phyloP scores from a whole-genome alignment of 2,888 invertebrate species.

The Plusia festucae region DNA sequence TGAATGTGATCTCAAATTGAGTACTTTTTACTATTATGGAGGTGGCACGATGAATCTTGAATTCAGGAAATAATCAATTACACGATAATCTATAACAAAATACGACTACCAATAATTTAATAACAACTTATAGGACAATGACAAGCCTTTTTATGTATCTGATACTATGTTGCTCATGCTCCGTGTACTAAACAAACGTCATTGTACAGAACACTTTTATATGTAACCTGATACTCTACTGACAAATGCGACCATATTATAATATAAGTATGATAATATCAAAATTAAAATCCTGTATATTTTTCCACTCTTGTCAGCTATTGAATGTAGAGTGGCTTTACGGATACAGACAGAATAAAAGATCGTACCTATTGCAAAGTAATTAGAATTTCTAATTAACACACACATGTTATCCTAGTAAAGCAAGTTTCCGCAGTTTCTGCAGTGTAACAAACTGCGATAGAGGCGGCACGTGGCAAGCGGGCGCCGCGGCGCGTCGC shows the following conservation, averaged over 20 bases:
- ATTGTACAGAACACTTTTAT: neutral
- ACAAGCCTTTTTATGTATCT: neutral
- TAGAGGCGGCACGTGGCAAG: slow-evolving; percentile 47
- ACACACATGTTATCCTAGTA: slow-evolving; percentile 26
- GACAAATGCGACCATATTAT: neutral
- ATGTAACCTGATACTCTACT: neutral
- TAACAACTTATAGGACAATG: neutral
- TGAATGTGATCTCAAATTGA: too few relatives aligned
- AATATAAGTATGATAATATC: neutral
- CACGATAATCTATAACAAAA: too few relatives aligned
- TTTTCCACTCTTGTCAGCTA: too few relatives aligned
- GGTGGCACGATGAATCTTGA: too few relatives aligned
- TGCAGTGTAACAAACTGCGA: slow-evolving; percentile 10
- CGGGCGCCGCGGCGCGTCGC: slow-evolving; percentile 45
- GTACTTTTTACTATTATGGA: too few relatives aligned
- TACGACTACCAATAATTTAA: too few relatives aligned
- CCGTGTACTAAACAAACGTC: neutral
- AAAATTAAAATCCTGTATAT: too few relatives aligned
- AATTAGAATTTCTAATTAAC: too few relatives aligned
- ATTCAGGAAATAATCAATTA: too few relatives aligned
- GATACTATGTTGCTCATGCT: neutral
- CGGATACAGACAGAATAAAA: neutral
- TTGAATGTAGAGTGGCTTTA: neutral
- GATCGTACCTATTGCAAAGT: too few relatives aligned
- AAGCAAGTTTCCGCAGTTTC: slow-evolving; percentile 27